Conservation (phyloP, 92 coral and sea anemone genomes). For the Montipora capitata region DNA sequence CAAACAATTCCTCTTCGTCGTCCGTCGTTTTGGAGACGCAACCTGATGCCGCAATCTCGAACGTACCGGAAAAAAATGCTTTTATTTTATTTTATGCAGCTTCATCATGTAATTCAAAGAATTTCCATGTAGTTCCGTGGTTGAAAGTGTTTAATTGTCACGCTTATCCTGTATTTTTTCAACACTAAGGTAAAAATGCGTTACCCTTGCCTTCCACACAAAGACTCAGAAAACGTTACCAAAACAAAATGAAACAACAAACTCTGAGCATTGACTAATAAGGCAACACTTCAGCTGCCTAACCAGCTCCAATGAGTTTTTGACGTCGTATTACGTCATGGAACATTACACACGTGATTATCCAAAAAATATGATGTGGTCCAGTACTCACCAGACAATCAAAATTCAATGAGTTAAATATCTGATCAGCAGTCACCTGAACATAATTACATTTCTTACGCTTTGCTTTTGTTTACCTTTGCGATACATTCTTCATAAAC, state of each 20-base stretch:
- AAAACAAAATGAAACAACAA: conserved; percentile 54
- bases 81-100: not conserved
- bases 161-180: not conserved
- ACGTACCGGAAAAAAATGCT: not conserved
- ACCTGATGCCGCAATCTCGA: too few species aligned
- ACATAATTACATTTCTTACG: conserved; percentile 58
- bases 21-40: too few species aligned
- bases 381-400: conserved; percentile 49
- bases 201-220: conserved; percentile 24
- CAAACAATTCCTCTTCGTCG: too few species aligned
- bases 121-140: not conserved
- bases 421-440: conserved; percentile 41
- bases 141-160: conserved; percentile 8
- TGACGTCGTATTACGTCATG: conserved; percentile 48
- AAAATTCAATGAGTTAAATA: conserved; percentile 23
- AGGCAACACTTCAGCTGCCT: conserved; percentile 50
- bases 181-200: conserved; percentile 16
- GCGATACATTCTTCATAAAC: conserved; percentile 44
- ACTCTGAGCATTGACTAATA: conserved; percentile 38
- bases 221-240: conserved; percentile 41
- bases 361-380: conserved; percentile 23
- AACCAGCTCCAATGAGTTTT: not conserved
- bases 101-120: not conserved
- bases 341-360: conserved; percentile 33
- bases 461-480: conserved; percentile 55